A percentile compares a stretch with the other conserved stretches of the same genome.
phyloP scores from a whole-genome alignment of 2,888 invertebrate genomes.

The Lasioglossum morio region DNA sequence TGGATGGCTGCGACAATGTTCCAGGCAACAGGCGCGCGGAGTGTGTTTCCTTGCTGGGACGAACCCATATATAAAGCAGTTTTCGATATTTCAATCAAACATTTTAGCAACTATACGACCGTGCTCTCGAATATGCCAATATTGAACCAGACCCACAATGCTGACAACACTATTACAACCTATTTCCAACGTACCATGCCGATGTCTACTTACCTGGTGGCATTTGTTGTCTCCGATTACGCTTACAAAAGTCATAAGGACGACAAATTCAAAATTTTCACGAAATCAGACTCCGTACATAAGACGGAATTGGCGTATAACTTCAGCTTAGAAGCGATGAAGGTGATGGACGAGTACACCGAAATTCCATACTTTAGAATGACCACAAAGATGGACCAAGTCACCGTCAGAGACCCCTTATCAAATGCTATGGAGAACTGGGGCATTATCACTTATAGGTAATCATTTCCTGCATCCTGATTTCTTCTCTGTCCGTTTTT shows the following conservation, averaged over 20 bases:
- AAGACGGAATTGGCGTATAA: conserved; percentile 77
- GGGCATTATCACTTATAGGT: conserved; percentile 94
- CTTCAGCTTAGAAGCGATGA: conserved; percentile 85
- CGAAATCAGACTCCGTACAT: conserved; percentile 71
- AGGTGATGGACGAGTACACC: conserved; percentile 82
- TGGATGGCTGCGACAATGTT: conserved; percentile 89
- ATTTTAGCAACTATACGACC: conserved; percentile 83
- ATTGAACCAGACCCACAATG: neutral
- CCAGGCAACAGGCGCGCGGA: conserved; percentile 88
- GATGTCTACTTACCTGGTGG: conserved; percentile 87
- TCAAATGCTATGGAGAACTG: conserved; percentile 97
- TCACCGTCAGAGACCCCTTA: conserved; percentile 93
- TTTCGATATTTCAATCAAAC: conserved; percentile 88
- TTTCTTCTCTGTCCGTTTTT: neutral
- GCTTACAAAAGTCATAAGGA: neutral
- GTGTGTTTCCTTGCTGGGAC: conserved; percentile 92
- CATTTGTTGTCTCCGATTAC: conserved; percentile 87
- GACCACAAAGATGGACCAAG: conserved; percentile 90
- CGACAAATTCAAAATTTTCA: conserved; percentile 48
- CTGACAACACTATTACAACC: conserved; percentile 12
- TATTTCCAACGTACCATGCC: conserved; percentile 64
- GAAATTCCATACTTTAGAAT: conserved; percentile 71
- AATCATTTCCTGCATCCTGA: conserved; percentile 24
- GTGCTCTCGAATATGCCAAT: conserved; percentile 79
- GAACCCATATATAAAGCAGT: conserved; percentile 89